Evolutionary conservation across 2,113 vertebrate species (phyloP).

Genomic region (Axis porcinus): DNA sequence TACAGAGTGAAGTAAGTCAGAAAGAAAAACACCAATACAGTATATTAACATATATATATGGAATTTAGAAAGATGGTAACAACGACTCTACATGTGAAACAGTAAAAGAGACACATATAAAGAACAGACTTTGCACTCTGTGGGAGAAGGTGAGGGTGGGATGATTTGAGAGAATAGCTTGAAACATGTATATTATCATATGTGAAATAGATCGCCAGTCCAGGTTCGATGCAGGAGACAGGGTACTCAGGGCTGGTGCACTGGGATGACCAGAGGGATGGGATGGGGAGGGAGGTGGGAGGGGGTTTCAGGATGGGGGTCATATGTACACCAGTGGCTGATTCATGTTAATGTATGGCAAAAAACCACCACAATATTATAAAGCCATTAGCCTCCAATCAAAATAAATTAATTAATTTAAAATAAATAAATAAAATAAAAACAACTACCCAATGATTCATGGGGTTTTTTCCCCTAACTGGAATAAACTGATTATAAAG

Average conservation of each 20-base stretch:
- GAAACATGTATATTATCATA: not conserved
- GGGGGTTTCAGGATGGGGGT: not conserved
- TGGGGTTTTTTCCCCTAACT: not conserved
- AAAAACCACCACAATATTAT: not conserved
- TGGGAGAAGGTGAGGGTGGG: not conserved
- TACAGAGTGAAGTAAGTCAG: not conserved
- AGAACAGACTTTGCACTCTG: not conserved
- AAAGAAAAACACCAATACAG: not conserved
- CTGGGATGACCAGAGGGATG: not conserved
- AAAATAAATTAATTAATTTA: not conserved
- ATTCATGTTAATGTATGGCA: not conserved
- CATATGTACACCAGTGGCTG: not conserved
- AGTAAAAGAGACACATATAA: not conserved
- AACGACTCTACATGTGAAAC: rapidly evolving
- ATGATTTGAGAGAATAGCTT: not conserved
- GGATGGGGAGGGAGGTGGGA: not conserved
- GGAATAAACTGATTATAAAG: not conserved
- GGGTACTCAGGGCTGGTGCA: not conserved
- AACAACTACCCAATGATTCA: not conserved
- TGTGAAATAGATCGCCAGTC: not conserved
- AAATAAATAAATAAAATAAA: not conserved
- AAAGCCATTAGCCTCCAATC: not conserved
- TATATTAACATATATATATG: not conserved
- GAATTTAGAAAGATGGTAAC: not conserved
- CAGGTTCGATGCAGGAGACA: not conserved